Percentiles rank a stretch among this genome's conserved stretches.
These are phyloP conservation scores for Lepidurus apus DNA, from an alignment of 1,140 invertebrate species.

Conservation along the genomic window DNA sequence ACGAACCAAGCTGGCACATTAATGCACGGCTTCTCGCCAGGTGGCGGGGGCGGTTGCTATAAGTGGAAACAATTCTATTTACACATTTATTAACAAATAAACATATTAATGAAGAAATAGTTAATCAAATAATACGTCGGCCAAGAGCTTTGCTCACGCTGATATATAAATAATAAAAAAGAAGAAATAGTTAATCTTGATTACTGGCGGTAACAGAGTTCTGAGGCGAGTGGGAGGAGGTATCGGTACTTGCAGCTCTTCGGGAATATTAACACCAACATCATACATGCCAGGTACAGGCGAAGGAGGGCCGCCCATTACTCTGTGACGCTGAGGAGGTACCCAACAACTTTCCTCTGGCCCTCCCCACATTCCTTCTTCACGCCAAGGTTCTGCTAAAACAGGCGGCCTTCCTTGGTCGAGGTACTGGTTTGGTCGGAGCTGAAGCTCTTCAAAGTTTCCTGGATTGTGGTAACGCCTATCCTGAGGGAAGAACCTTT, in stretches of 20 bases:
- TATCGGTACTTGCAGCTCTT: background rate
- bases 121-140: background rate
- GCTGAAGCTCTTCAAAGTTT: background rate
- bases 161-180: too few species aligned
- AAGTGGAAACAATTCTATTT: background rate
- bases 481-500: background rate
- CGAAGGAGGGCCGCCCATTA: background rate
- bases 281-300: background rate
- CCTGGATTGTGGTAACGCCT: background rate
- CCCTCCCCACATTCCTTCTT: background rate
- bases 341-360: background rate
- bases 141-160: too few species aligned
- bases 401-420: background rate
- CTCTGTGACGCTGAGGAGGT: background rate
- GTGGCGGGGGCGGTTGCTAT: slow-evolving; percentile 24
- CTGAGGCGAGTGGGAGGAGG: background rate
- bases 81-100: background rate
- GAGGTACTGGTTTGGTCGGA: background rate
- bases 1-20: slow-evolving; percentile 41
- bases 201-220: background rate
- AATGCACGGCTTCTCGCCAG: slow-evolving; percentile 31
- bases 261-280: background rate
- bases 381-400: background rate
- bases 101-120: background rate
- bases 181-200: too few species aligned